Evolutionary conservation across 2,888 invertebrate species (phyloP).

Genomic region (Tridacna gigas): DNA sequence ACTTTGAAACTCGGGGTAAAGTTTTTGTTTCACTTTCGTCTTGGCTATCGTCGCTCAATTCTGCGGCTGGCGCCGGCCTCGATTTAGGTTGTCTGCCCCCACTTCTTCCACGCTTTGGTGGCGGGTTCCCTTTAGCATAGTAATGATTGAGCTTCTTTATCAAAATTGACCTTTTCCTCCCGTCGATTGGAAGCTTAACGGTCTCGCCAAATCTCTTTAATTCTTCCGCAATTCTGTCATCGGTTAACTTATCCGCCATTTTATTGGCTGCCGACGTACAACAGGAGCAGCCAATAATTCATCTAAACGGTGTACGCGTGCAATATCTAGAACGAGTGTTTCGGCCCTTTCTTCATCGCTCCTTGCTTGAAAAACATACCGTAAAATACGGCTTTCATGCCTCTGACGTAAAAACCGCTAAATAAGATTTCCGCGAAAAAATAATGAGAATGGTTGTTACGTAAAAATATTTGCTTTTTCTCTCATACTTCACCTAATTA

Average conservation of each 20-base stretch:
- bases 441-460: no score
- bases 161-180: constrained; percentile 72
- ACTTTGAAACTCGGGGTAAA: not conserved
- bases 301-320: not conserved
- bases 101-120: constrained; percentile 52
- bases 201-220: constrained; percentile 75
- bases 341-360: no score
- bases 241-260: constrained; percentile 79
- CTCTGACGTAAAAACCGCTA: no score
- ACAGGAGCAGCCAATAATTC: not conserved
- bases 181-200: constrained; percentile 73
- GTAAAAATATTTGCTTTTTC: no score
- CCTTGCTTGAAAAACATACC: no score
- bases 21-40: constrained; percentile 60
- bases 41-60: constrained; percentile 69
- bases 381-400: no score
- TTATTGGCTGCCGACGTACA: constrained; percentile 43
- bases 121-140: constrained; percentile 70
- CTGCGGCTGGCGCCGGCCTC: constrained; percentile 43
- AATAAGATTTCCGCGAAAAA: no score
- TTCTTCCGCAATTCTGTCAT: constrained; percentile 72
- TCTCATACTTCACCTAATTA: no score
- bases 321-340: no score
- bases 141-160: constrained; percentile 79
- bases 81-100: constrained; percentile 48